A percentile compares a stretch with the other conserved stretches of the same genome.
Conservation (phyloP, 2,797 vertebrate species). For the Sebastolobus altivelis region DNA sequence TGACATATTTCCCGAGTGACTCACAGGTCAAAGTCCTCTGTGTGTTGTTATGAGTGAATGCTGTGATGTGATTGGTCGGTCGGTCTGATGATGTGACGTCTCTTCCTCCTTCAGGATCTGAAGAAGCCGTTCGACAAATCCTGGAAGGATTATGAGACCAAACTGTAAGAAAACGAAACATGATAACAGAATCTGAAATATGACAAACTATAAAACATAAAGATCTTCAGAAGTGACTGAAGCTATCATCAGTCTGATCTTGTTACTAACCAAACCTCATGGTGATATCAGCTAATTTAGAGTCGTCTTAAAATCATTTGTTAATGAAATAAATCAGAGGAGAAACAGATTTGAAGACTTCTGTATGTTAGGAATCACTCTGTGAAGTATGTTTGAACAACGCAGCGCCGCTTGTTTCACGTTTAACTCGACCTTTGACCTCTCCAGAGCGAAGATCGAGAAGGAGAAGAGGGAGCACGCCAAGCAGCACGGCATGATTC, state of each 20-base stretch:
- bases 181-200: no score
- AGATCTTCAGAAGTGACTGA: no score
- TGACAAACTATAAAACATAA: no score
- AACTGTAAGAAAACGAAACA: slow-evolving; percentile 88
- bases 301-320: not conserved
- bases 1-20: slow-evolving; percentile 22
- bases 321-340: no score
- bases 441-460: slow-evolving; percentile 89
- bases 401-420: not conserved
- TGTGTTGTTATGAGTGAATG: not conserved
- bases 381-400: no score
- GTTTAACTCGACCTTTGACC: slow-evolving; percentile 12
- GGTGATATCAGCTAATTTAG: not conserved
- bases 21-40: slow-evolving; percentile 39
- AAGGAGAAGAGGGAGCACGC: slow-evolving; percentile 98
- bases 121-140: slow-evolving; percentile 99
- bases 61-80: slow-evolving; percentile 22
- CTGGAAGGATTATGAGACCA: slow-evolving; percentile 98
- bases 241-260: no score
- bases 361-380: no score
- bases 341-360: no score
- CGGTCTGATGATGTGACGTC: slow-evolving; percentile 22
- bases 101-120: slow-evolving; percentile 88
- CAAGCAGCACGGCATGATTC: slow-evolving; percentile 96
- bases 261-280: no score